These are phyloP conservation scores for Meganola albula DNA, from an alignment of 2,888 invertebrate genomes.

Conservation along the genomic window DNA sequence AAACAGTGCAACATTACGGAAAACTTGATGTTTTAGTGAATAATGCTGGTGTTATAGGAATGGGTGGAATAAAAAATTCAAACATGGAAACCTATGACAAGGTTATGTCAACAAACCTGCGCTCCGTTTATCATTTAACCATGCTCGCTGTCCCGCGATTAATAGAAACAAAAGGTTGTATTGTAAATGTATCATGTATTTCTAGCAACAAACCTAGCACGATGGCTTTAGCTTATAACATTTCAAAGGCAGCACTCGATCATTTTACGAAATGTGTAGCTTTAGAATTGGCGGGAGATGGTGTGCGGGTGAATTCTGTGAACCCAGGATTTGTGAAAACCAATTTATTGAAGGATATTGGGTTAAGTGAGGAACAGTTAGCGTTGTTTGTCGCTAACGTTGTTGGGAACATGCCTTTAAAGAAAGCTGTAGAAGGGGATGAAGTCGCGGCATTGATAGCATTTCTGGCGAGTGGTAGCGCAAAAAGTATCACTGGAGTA, in stretches of 20 bases:
- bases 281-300: constrained; percentile 87
- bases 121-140: constrained; percentile 87
- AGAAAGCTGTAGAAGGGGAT: constrained; percentile 86
- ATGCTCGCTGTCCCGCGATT: constrained; percentile 91
- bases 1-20: constrained; percentile 82
- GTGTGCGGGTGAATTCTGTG: constrained; percentile 91
- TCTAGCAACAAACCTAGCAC: constrained; percentile 82
- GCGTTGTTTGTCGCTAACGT: constrained; percentile 82
- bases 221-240: constrained; percentile 89
- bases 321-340: constrained; percentile 97
- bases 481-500: constrained; percentile 93
- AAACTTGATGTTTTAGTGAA: constrained; percentile 88
- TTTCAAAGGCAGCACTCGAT: constrained; percentile 95
- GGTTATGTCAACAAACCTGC: constrained; percentile 90
- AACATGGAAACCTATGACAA: constrained; percentile 89
- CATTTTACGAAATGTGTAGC: constrained; percentile 95
- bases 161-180: constrained; percentile 85
- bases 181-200: constrained; percentile 95
- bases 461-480: constrained; percentile 90
- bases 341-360: constrained; percentile 85
- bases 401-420: constrained; percentile 89
- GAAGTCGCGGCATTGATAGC: constrained; percentile 93
- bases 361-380: constrained; percentile 80
- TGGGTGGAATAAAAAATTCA: constrained; percentile 88
- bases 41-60: constrained; percentile 89